These are phyloP conservation scores for Circaetus gallicus DNA, from an alignment of 2,113 vertebrate species.

Conservation along the genomic window DNA sequence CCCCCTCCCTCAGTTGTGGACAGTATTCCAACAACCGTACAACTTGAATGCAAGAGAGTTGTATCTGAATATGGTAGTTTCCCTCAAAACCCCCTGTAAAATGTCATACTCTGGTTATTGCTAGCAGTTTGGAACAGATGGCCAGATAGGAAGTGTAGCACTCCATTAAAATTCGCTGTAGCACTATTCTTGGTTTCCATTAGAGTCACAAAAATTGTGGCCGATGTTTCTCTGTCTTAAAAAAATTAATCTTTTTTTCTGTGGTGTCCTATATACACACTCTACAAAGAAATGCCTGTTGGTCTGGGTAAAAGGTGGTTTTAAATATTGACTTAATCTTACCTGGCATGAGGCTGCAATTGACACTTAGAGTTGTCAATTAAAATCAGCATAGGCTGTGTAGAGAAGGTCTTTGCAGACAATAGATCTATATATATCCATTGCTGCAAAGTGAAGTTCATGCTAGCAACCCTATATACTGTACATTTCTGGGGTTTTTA, in stretches of 20 bases:
- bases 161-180: background rate
- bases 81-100: background rate
- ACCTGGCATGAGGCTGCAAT: background rate
- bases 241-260: background rate
- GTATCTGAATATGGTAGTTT: background rate
- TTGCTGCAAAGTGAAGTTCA: background rate
- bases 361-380: background rate
- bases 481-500: background rate
- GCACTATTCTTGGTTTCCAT: background rate
- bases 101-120: background rate
- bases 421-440: background rate
- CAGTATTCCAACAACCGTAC: background rate
- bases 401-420: background rate
- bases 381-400: background rate
- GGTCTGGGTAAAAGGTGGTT: background rate
- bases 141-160: background rate
- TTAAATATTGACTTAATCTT: background rate
- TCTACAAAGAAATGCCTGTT: background rate
- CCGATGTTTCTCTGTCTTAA: background rate
- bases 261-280: background rate
- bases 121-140: background rate
- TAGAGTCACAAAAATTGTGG: background rate
- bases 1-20: background rate
- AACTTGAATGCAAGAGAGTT: background rate
- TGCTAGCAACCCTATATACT: background rate